Evolutionary conservation across 2,888 invertebrate genomes (phyloP).

Genomic region (Gari tellinella): DNA sequence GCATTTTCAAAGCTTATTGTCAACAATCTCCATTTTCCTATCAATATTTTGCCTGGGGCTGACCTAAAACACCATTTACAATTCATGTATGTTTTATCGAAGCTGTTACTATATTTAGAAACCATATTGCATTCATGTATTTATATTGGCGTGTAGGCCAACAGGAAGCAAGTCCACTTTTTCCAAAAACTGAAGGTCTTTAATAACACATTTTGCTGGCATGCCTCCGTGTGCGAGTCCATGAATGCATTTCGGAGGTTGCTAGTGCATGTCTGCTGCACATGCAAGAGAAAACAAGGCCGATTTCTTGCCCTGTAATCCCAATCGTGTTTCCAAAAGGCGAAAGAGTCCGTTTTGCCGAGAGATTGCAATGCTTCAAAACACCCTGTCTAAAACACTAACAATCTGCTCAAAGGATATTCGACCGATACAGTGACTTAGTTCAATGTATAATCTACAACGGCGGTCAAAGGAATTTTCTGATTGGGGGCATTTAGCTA

Average conservation of each 20-base stretch:
- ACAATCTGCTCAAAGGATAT: too few relatives aligned
- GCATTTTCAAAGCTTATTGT: too few relatives aligned
- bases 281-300: too few relatives aligned
- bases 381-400: not conserved
- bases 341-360: not conserved
- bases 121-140: conserved; percentile 38
- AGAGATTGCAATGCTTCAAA: conserved; percentile 16
- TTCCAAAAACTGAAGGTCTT: not conserved
- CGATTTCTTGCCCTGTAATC: too few relatives aligned
- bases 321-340: too few relatives aligned
- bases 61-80: not conserved
- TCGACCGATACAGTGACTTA: not conserved
- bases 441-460: conserved; percentile 1
- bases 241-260: too few relatives aligned
- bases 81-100: conserved; percentile 9
- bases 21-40: too few relatives aligned
- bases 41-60: too few relatives aligned
- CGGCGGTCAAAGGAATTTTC: not conserved
- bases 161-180: conserved; percentile 28
- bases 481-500: not conserved
- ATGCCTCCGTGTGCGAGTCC: too few relatives aligned
- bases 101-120: conserved; percentile 46
- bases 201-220: too few relatives aligned
- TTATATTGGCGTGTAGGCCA: conserved; percentile 36
- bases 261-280: too few relatives aligned